Base-by-base conservation (phyloP, 92 coral and sea anemone species). In the Epizoanthus scotinus region DNA sequence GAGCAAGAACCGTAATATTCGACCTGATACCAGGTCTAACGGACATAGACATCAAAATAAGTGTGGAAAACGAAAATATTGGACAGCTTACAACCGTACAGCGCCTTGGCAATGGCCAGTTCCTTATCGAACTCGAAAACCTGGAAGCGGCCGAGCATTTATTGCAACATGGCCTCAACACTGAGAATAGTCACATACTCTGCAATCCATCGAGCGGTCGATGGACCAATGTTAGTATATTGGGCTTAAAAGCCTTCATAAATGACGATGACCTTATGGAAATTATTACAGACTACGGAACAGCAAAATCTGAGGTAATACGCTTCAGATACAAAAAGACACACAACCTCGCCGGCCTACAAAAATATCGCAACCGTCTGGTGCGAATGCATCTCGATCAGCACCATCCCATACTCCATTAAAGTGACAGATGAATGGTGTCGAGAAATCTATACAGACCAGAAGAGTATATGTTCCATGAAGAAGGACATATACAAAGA, bases 341-440 rank as follows among this genome's bases (percentile, higher is more conserved):
- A 36, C 90, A 86, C 60, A 63, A 50, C 14, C 44, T 86, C 8
- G 86, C 86, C 20, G 83, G 86, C 0, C 9, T 75, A 0, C 83
- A 86, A 42, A 86, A n/a, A n/a, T n/a, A 86, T 19, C 83, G 90
- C 0, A 86, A 86, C 40, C 54, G 84, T 0, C 25, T 86, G 0
- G 86, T 86, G 5, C 25, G 28, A 38, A 82, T 86, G 73, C 31
- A 82, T 8, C 65, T 78, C 52, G 0, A 3, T n/a, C n/a, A n/a
- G 2, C 9, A 25, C 65, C 0, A 63, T 83, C 12, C 82, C 82
- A 1, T 73, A 83, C 27, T 63, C 82, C 0, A 22, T 73, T 0
- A 17, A 29, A 3, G 63, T 83, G 5, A 61, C 21, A 2, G 86
- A 64, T 0, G 65, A 61, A 15, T 62, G 79, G 71, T 73, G 86